Evolutionary conservation across 2,113 vertebrate genomes (phyloP).

Genomic region (Cavia porcellus): DNA sequence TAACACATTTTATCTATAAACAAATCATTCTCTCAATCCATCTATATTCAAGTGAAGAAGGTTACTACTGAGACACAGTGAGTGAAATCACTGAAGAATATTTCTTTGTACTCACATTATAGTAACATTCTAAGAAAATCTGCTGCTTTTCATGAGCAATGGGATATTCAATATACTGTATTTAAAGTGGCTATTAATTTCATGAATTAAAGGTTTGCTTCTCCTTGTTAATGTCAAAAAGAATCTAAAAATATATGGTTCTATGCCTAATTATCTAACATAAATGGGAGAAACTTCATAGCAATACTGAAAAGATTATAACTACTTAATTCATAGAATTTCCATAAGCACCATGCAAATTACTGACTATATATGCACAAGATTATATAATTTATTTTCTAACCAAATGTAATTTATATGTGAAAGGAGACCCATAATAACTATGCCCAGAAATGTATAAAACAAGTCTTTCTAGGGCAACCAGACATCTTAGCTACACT

Average conservation of each 20-base stretch:
- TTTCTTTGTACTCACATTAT: background rate
- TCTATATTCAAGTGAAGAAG: background rate
- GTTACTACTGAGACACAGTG: background rate
- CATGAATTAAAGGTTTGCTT: background rate
- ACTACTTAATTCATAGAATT: background rate
- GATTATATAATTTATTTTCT: background rate
- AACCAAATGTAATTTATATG: background rate
- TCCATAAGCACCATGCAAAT: background rate
- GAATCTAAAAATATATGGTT: background rate
- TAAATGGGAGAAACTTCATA: background rate
- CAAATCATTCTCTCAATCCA: background rate
- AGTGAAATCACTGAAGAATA: background rate
- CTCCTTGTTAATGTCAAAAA: background rate
- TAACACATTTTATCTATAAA: background rate
- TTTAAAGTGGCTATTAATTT: background rate
- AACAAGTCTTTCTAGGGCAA: background rate
- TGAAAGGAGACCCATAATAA: background rate
- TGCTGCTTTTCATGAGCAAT: background rate
- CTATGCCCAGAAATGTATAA: background rate
- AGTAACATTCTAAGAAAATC: background rate
- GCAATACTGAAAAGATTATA: conserved; percentile 4
- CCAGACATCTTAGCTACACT: background rate
- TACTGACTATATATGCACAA: background rate
- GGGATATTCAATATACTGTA: background rate
- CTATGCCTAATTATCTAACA: background rate